Evolutionary conservation across 2,888 invertebrate genomes (phyloP).

Genomic region (Agrochola macilenta): DNA sequence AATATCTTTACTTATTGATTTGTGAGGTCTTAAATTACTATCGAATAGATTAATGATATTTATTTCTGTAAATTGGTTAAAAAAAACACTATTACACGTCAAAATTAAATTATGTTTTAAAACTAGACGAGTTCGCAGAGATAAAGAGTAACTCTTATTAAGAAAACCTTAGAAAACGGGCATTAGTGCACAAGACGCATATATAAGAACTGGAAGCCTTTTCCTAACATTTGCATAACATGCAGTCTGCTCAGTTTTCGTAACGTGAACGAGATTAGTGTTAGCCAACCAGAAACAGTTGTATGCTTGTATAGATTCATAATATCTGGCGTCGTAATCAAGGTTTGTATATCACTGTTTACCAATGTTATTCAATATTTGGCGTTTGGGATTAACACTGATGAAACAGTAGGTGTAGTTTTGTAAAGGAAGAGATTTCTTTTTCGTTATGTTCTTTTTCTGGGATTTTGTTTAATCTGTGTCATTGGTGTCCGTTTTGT

Average conservation of each 20-base stretch:
- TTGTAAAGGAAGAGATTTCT: neutral
- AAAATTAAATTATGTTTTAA: no score
- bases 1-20: neutral
- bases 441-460: no score
- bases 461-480: no score
- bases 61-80: no score
- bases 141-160: neutral
- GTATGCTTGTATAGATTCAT: conserved; percentile 35
- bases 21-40: neutral
- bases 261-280: conserved; percentile 54
- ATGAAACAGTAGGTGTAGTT: conserved; percentile 24
- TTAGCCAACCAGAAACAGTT: conserved; percentile 36
- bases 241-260: conserved; percentile 53
- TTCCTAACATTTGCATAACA: conserved; percentile 60
- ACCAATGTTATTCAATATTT: conserved; percentile 34
- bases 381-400: conserved; percentile 1
- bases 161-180: neutral
- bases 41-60: neutral
- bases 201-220: conserved; percentile 26
- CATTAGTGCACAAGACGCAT: neutral
- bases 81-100: no score
- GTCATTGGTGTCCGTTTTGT: no score
- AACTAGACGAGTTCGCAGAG: no score
- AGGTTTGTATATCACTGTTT: conserved; percentile 37
- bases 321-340: conserved; percentile 43